A percentile compares a stretch with the other conserved stretches of the same genome.
Conservation (phyloP, 30 jellyfish, hydroid and myxozoan genomes). For the Morbakka virulenta region DNA sequence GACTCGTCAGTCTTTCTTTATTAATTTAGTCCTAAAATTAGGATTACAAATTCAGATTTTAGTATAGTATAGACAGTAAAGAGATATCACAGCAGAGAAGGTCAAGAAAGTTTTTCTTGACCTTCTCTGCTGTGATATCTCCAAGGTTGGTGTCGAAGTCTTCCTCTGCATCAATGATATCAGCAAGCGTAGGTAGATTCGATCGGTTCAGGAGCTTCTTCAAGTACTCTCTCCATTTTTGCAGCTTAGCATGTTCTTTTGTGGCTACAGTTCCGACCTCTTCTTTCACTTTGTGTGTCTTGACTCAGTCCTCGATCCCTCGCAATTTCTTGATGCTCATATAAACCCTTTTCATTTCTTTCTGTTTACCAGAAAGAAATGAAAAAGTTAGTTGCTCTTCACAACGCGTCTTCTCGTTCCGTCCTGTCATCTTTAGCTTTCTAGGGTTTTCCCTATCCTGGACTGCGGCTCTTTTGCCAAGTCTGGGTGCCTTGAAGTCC, state of each 20-base stretch:
- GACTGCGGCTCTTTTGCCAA: not conserved
- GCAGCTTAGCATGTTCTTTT: not conserved
- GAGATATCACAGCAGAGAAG: too few species aligned
- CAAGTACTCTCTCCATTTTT: not conserved
- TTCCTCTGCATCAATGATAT: not conserved
- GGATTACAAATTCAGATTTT: too few species aligned
- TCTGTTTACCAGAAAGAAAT: not conserved
- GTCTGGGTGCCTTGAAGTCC: too few species aligned
- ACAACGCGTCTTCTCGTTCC: not conserved
- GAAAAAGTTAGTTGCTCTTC: not conserved
- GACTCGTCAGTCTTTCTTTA: too few species aligned
- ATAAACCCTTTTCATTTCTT: not conserved
- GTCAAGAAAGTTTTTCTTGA: too few species aligned
- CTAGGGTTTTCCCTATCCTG: not conserved
- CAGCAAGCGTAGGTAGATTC: not conserved
- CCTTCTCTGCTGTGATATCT: not conserved
- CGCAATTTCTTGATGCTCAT: not conserved
- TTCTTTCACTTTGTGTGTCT: not conserved
- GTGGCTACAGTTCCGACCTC: not conserved
- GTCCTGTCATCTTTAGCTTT: not conserved
- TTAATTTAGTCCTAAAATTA: too few species aligned
- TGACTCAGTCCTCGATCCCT: not conserved
- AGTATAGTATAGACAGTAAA: too few species aligned
- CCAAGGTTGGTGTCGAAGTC: not conserved
- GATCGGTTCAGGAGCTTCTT: not conserved